Evolutionary conservation across 2,888 invertebrate genomes (phyloP), one percentile per base, ranked within the genome.

Genomic region (Temnothorax rugatulus): DNA sequence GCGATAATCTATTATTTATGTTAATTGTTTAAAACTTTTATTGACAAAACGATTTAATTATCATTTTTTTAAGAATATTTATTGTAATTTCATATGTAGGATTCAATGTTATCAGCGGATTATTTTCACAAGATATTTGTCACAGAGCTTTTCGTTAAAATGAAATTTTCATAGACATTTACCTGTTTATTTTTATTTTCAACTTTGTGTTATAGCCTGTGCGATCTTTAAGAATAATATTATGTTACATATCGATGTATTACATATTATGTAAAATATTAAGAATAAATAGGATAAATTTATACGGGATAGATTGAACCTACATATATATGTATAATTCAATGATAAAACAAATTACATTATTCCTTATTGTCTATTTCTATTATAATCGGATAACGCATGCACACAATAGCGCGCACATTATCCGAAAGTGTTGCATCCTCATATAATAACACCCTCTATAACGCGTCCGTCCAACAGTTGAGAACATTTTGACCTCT

Each of bases 401-500:
- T 7, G 29, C 11, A 15, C 13, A 15, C 15, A 59, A 13, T n/a
- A 69, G 34, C 4, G 4, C 7, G 34, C 11, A 8, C 15, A 50
- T 75, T 15, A 29, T 74, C 8, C 5, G 2, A 18, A 73, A 59
- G 2, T 25, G 18, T 73, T 25, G 5, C 11, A 18, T 11, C 9
- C 2, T 8, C 4, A 41, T 15, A 44, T 29, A 34, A n/a, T n/a
- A n/a, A n/a, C n/a, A n/a, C n/a, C 34, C 41, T 18, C 21, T 50
- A 34, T 63, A 34, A 18, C 41, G 34, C 34, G 59, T 57, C 25
- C 2, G n/a, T 75, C 25, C 69, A 76, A 76, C 77, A 77, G 54
- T 57, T 25, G 52, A 29, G 2, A 76, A 85, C 63, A 63, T 79
- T 84, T 59, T 34, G 76, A 83, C 84, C 71, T 52, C 34, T 83